phyloP scores from a whole-genome alignment of 2,797 vertebrate genomes.

The Halcyon leucocephala region DNA sequence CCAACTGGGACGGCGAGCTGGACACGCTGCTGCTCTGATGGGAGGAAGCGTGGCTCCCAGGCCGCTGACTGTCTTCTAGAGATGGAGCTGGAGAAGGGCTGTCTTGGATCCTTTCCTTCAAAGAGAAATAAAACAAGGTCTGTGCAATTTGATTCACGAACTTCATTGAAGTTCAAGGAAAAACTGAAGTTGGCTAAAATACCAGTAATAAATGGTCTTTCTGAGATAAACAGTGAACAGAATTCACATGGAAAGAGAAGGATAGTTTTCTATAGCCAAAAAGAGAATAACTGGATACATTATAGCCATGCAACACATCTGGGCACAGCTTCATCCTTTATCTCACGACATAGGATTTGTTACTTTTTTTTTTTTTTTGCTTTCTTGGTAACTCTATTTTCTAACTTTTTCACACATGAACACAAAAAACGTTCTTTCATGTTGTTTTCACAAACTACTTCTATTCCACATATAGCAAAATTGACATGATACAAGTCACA shows the following conservation, averaged over 20 bases:
- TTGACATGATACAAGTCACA: not conserved
- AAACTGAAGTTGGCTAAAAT: not conserved
- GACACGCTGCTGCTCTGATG: slow-evolving; percentile 91
- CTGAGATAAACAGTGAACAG: not conserved
- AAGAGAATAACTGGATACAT: not conserved
- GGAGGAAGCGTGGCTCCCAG: slow-evolving; percentile 87
- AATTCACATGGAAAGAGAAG: not conserved
- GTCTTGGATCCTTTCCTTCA: slow-evolving; percentile 90
- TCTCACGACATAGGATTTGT: not conserved
- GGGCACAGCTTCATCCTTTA: not conserved
- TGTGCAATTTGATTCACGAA: not conserved
- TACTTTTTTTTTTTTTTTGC: not conserved
- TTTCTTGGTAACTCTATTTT: not conserved
- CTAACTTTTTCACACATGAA: not conserved
- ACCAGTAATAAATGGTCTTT: not conserved
- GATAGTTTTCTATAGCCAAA: not conserved
- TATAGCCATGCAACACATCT: not conserved
- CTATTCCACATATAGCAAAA: not conserved
- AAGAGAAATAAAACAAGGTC: slow-evolving; percentile 5
- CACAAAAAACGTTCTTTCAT: not conserved
- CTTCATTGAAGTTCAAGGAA: not conserved
- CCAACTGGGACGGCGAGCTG: slow-evolving; percentile 87
- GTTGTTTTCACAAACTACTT: not conserved
- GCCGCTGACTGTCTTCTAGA: slow-evolving; percentile 85
- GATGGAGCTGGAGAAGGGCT: slow-evolving; percentile 89